phyloP scores from a whole-genome alignment of 2,113 vertebrate species.

The Raja brachyura region DNA sequence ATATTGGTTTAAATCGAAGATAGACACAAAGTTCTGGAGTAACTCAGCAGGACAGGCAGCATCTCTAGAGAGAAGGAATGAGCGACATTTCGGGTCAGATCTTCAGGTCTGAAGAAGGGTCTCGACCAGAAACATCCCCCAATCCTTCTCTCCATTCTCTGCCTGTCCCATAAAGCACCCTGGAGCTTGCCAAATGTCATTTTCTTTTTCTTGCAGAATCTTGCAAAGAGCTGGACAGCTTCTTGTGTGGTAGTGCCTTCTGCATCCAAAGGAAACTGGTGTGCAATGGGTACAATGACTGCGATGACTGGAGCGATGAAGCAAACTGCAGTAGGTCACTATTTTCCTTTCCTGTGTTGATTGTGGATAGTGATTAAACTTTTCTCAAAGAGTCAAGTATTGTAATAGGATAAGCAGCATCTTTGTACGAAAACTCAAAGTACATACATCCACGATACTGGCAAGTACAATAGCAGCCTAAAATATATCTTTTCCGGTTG shows the following conservation, averaged over 20 bases:
- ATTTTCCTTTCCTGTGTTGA: neutral
- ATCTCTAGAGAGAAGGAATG: too few relatives aligned
- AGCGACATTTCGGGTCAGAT: too few relatives aligned
- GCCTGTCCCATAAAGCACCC: neutral
- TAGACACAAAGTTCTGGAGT: too few relatives aligned
- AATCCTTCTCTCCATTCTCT: too few relatives aligned
- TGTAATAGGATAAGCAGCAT: neutral
- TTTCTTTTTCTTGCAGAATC: conserved; percentile 54
- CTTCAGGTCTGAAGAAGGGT: too few relatives aligned
- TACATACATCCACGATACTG: neutral
- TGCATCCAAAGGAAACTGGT: conserved; percentile 77
- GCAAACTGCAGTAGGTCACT: conserved; percentile 71
- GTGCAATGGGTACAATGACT: conserved; percentile 92
- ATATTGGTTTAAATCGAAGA: too few relatives aligned
- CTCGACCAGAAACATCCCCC: too few relatives aligned
- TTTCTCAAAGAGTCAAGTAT: neutral
- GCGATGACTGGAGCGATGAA: conserved; percentile 92
- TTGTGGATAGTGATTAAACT: neutral
- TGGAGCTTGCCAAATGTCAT: neutral
- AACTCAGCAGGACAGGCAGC: too few relatives aligned
- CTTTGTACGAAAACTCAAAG: neutral
- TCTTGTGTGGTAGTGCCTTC: conserved; percentile 74
- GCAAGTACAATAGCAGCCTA: neutral
- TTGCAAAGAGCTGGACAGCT: conserved; percentile 68
- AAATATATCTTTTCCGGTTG: neutral